Evolutionary conservation across 2,888 invertebrate genomes (phyloP).

Genomic region (Pollenia griseotomentosa): DNA sequence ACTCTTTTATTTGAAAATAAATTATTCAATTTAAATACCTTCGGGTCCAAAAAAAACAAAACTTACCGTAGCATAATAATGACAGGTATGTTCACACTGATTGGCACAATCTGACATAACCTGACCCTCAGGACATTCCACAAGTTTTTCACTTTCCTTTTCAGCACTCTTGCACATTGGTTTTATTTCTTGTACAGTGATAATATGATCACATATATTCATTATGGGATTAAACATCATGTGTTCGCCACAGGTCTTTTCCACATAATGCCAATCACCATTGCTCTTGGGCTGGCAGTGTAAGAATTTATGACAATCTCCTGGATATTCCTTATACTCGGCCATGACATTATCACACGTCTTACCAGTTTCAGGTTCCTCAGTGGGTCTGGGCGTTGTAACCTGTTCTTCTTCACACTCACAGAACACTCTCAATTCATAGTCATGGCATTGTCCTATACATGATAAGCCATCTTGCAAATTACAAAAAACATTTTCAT

Average conservation of each 20-base stretch:
- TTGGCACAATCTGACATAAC: conserved; percentile 89
- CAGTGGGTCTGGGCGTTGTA: conserved; percentile 75
- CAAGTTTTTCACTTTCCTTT: conserved; percentile 52
- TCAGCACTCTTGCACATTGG: conserved; percentile 86
- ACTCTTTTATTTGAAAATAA: conserved; percentile 70
- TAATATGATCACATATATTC: conserved; percentile 88
- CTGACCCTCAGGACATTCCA: conserved; percentile 84
- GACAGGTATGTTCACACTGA: conserved; percentile 89
- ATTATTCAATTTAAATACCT: neutral
- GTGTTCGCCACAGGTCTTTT: conserved; percentile 87
- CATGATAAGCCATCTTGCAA: conserved; percentile 90
- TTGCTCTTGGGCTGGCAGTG: conserved; percentile 86
- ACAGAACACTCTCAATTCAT: conserved; percentile 92
- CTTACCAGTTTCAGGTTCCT: conserved; percentile 78
- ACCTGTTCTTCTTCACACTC: conserved; percentile 84
- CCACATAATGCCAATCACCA: conserved; percentile 85
- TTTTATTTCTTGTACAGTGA: conserved; percentile 85
- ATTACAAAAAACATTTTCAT: conserved; percentile 91
- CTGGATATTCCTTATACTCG: conserved; percentile 87
- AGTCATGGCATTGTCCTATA: conserved; percentile 89
- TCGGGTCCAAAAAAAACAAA: neutral
- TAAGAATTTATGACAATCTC: conserved; percentile 89
- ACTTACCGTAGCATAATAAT: conserved; percentile 86
- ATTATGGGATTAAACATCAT: conserved; percentile 88
- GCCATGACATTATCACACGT: conserved; percentile 83